phyloP scores from a whole-genome alignment of 2,113 vertebrate species.

The Pseudonaja textilis region DNA sequence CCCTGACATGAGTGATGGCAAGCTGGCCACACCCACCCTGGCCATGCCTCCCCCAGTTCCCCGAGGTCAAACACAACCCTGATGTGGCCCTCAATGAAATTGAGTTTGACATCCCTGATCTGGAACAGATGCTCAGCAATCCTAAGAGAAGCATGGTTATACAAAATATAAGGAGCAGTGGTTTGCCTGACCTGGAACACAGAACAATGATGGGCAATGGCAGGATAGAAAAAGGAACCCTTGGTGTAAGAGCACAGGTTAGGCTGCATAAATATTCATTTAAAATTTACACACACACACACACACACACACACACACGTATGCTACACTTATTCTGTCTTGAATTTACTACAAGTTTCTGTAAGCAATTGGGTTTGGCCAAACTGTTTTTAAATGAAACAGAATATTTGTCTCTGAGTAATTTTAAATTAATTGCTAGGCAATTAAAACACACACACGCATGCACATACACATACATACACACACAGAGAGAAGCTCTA shows the following conservation, averaged over 20 bases:
- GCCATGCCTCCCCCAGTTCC: too few species aligned
- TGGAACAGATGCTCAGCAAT: neutral
- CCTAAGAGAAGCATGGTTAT: neutral
- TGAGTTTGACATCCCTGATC: too few species aligned
- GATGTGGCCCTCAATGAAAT: too few species aligned
- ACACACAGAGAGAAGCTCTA: neutral
- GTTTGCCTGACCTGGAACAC: neutral
- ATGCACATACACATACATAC: neutral
- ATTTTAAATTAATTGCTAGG: neutral
- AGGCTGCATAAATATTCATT: neutral
- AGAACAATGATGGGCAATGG: neutral
- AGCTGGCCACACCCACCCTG: too few species aligned
- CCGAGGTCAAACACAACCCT: too few species aligned
- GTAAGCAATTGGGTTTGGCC: neutral
- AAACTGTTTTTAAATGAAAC: neutral
- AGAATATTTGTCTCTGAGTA: neutral
- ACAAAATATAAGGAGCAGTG: neutral
- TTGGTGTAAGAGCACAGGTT: neutral
- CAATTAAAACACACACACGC: neutral
- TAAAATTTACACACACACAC: too few species aligned
- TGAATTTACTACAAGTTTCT: neutral
- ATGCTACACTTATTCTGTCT: neutral
- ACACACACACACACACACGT: too few species aligned
- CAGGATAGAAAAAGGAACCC: neutral
- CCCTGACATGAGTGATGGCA: too few species aligned